Conservation (phyloP, 1,140 invertebrate species). For the Caligus rogercresseyi region DNA sequence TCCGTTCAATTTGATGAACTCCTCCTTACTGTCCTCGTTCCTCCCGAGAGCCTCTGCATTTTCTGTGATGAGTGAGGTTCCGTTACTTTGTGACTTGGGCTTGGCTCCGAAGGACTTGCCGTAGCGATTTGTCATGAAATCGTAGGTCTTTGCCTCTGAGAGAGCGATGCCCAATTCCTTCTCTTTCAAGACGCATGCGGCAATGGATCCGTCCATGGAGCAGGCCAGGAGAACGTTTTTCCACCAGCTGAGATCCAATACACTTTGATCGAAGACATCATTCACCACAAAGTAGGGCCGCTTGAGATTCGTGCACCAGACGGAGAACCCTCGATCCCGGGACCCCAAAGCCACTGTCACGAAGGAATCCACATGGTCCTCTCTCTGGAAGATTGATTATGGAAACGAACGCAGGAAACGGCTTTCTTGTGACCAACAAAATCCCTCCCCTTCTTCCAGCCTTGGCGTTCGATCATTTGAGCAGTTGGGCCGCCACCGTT, state of each 20-base stretch:
- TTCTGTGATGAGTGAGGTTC: constrained; percentile 51
- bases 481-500: constrained; percentile 90
- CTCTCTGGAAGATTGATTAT: constrained; percentile 47
- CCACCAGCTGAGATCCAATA: constrained; percentile 66
- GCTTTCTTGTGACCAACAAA: constrained; percentile 95
- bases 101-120: constrained; percentile 21
- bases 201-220: constrained; percentile 81
- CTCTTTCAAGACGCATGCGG: constrained; percentile 26
- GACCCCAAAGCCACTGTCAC: constrained; percentile 77
- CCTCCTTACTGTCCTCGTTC: constrained; percentile 15
- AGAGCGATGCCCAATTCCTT: constrained; percentile 12
- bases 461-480: constrained; percentile 66
- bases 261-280: constrained; percentile 50
- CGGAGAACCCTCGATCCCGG: constrained; percentile 71
- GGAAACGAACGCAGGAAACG: constrained; percentile 72
- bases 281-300: constrained; percentile 78
- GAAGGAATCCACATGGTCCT: constrained; percentile 42
- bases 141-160: constrained; percentile 16
- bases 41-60: constrained; percentile 53
- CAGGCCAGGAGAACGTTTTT: constrained; percentile 66
- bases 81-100: not conserved
- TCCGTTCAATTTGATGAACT: not conserved
- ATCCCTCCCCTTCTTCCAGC: constrained; percentile 82
- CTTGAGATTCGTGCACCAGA: constrained; percentile 80
- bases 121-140: constrained; percentile 24